Evolutionary conservation across 2,113 vertebrate species (phyloP).

Genomic region (Sula dactylatra): DNA sequence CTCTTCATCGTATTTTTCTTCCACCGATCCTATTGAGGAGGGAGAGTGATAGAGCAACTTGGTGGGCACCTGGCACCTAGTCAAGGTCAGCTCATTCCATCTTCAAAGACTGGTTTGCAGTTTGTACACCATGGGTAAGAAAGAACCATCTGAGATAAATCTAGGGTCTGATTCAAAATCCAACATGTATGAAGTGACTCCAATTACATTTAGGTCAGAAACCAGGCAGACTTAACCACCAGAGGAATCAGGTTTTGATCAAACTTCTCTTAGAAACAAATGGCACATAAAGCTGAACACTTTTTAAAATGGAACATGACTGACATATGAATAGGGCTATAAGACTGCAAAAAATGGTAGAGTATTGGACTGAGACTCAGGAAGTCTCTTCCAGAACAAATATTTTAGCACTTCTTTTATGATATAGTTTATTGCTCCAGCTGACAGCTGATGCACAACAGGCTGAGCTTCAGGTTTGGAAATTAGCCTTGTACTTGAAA

Average conservation of each 20-base stretch:
- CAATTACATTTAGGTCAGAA: not conserved
- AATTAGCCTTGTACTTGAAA: not conserved
- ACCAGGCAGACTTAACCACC: not conserved
- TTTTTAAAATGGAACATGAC: not conserved
- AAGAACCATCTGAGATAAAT: not conserved
- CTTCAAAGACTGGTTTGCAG: not conserved
- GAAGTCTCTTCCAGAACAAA: not conserved
- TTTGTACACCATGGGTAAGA: not conserved
- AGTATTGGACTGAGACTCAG: not conserved
- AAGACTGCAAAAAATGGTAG: not conserved
- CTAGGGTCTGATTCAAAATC: not conserved
- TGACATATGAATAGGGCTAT: not conserved
- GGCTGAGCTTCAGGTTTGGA: not conserved
- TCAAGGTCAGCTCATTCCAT: not conserved
- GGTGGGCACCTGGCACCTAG: rapidly evolving
- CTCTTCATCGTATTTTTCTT: not conserved
- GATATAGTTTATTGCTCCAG: not conserved
- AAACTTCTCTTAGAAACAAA: not conserved
- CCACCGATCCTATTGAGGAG: not conserved
- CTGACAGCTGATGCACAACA: not conserved
- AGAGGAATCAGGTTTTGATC: not conserved
- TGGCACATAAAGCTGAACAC: not conserved
- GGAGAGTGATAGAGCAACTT: not conserved
- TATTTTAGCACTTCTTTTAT: not conserved
- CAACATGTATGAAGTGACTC: not conserved